Percentiles rank a stretch among this genome's conserved stretches.
phyloP scores from a whole-genome alignment of 2,797 vertebrate species.

The Schizothorax lantsangensis region DNA sequence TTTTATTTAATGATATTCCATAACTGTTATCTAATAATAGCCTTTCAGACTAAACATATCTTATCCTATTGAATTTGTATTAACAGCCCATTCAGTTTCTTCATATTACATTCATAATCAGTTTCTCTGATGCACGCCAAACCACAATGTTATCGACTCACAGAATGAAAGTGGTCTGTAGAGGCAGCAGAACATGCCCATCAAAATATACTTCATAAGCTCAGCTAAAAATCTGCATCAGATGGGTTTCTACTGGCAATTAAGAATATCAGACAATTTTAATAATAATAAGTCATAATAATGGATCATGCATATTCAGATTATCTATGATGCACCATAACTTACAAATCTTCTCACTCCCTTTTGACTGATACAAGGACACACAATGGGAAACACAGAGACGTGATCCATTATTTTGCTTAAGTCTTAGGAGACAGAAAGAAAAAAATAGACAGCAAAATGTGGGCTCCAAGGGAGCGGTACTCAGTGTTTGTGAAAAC shows the following conservation, averaged over 20 bases:
- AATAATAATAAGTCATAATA: neutral
- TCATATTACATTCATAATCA: neutral
- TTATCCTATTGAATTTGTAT: neutral
- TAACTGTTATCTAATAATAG: neutral
- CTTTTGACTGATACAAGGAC: neutral
- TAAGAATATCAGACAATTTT: neutral
- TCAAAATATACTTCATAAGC: slow-evolving; percentile 2
- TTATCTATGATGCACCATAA: neutral
- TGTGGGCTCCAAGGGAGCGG: slow-evolving; percentile 40
- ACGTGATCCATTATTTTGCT: slow-evolving; percentile 48
- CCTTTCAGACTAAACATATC: neutral
- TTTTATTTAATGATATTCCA: neutral
- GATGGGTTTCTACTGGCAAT: neutral
- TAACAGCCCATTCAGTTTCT: neutral
- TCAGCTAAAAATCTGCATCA: neutral
- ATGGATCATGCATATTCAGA: neutral
- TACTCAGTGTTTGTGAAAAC: slow-evolving; percentile 47
- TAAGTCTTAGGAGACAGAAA: slow-evolving; percentile 45
- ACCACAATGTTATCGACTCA: neutral
- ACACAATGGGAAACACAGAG: slow-evolving; percentile 25
- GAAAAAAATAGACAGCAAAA: slow-evolving; percentile 42
- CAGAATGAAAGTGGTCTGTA: neutral
- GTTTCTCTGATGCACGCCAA: neutral
- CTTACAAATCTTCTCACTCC: neutral
- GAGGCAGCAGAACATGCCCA: neutral